phyloP scores from a whole-genome alignment of 2,888 invertebrate species.

The Oligia latruncula region DNA sequence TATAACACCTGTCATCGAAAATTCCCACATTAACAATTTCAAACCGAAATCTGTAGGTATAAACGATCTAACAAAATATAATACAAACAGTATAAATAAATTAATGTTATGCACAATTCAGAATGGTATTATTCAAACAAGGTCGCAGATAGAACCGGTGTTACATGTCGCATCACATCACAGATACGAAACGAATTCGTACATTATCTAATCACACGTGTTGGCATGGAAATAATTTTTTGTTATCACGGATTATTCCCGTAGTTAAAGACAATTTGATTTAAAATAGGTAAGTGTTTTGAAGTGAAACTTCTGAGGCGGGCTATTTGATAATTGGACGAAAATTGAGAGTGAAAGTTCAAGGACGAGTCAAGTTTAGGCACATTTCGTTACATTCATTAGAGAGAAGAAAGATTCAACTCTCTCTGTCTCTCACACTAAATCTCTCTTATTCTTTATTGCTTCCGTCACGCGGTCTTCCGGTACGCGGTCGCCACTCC shows the following conservation, averaged over 20 bases:
- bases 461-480: too few species aligned
- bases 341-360: too few species aligned
- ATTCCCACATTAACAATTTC: neutral
- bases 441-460: too few species aligned
- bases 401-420: too few species aligned
- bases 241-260: conserved; percentile 11
- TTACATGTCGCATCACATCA: conserved; percentile 13
- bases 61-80: conserved; percentile 3
- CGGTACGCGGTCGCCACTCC: too few species aligned
- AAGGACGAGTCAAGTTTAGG: too few species aligned
- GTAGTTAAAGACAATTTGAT: neutral
- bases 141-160: conserved; percentile 40
- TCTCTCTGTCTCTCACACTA: too few species aligned
- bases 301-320: too few species aligned
- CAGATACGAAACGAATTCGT: neutral
- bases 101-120: conserved; percentile 2
- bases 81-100: neutral
- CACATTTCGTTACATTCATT: too few species aligned
- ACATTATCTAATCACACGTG: conserved; percentile 40
- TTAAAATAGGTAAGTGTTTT: too few species aligned
- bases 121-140: conserved; percentile 13
- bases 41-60: neutral
- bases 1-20: neutral
- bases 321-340: too few species aligned
- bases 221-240: neutral